Evolutionary conservation across 64 coral and sea anemone genomes (phyloP).

Genomic region (Pocillopora verrucosa): DNA sequence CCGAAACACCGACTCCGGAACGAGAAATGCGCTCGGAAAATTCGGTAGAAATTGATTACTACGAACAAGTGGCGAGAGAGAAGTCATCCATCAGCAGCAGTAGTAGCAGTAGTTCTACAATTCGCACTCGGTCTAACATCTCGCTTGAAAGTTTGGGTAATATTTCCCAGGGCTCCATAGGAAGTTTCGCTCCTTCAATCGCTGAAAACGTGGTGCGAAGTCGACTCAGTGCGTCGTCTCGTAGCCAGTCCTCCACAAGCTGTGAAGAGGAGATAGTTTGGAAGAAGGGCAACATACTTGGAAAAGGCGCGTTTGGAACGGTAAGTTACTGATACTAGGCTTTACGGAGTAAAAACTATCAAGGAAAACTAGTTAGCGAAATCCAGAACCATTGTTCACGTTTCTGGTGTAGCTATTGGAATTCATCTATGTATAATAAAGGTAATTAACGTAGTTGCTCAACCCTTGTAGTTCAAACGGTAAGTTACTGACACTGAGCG

Average conservation of each 20-base stretch:
- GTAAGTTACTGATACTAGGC: constrained; percentile 34
- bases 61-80: constrained; percentile 38
- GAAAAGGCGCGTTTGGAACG: constrained; percentile 96
- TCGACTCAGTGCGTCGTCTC: constrained; percentile 56
- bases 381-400: too few relatives aligned
- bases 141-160: constrained; percentile 34
- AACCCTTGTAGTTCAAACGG: constrained; percentile 77
- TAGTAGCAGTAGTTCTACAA: constrained; percentile 61
- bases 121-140: constrained; percentile 28
- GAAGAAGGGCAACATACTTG: constrained; percentile 92
- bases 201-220: constrained; percentile 65
- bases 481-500: neutral
- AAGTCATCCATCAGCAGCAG: constrained; percentile 7
- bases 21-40: constrained; percentile 40
- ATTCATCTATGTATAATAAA: too few relatives aligned
- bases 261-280: constrained; percentile 92
- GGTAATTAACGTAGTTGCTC: too few relatives aligned
- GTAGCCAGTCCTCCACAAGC: constrained; percentile 55
- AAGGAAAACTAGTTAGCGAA: neutral
- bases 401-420: too few relatives aligned
- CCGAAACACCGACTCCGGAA: constrained; percentile 42
- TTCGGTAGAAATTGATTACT: constrained; percentile 57
- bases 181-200: constrained; percentile 37
- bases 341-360: neutral
- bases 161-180: constrained; percentile 52